Conservation (phyloP, 2,797 vertebrate genomes). For the Danio aesculapii region DNA sequence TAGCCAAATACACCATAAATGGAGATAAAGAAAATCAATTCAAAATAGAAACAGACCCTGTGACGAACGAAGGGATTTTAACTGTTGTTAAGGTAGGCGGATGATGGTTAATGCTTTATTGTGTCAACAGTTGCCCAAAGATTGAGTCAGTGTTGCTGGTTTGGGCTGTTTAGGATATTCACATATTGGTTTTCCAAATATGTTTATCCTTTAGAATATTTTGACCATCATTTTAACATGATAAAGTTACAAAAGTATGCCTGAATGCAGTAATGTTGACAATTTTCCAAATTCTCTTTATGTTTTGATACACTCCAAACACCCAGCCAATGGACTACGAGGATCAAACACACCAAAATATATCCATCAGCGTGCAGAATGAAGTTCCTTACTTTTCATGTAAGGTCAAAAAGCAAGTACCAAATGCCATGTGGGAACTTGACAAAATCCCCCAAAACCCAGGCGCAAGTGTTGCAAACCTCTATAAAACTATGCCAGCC, state of each 20-base stretch:
- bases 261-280: background rate
- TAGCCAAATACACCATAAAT: conserved; percentile 67
- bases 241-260: background rate
- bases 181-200: no score
- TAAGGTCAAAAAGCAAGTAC: conserved; percentile 38
- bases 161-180: background rate
- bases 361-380: conserved; percentile 62
- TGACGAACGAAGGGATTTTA: conserved; percentile 78
- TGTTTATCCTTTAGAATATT: no score
- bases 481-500: conserved; percentile 6
- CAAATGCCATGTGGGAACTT: conserved; percentile 53
- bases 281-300: background rate
- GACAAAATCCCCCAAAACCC: background rate
- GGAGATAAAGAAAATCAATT: conserved; percentile 69
- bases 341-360: conserved; percentile 28
- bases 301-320: background rate
- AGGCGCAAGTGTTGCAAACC: background rate
- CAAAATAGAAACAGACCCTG: conserved; percentile 69
- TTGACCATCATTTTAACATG: background rate
- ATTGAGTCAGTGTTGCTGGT: background rate
- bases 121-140: background rate
- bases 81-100: conserved; percentile 74
- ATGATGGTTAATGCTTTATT: background rate
- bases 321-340: conserved; percentile 66
- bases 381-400: conserved; percentile 63